These are phyloP conservation scores for Oryzias dopingdopingensis DNA, from an alignment of 2,797 vertebrate species.

Conservation along the genomic window DNA sequence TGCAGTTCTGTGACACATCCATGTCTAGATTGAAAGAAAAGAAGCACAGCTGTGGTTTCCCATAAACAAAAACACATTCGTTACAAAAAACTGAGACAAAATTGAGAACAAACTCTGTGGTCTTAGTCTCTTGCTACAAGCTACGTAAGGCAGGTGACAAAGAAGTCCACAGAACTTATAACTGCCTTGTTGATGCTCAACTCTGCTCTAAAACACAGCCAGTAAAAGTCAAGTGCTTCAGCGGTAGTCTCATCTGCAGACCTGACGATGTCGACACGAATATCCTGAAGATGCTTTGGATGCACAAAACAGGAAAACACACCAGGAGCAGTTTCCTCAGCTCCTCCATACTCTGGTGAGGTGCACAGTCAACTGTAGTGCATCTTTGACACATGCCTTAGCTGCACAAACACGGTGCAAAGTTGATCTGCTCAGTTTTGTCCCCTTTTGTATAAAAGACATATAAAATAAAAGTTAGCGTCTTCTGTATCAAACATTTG, in stretches of 20 bases:
- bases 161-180: conserved; percentile 24
- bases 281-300: conserved; percentile 35
- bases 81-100: conserved; percentile 2
- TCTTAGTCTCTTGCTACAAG: conserved; percentile 51
- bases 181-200: conserved; percentile 8
- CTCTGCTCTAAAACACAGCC: conserved; percentile 25
- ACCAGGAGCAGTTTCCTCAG: conserved; percentile 4
- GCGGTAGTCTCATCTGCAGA: neutral
- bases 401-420: conserved; percentile 37
- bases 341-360: conserved; percentile 34
- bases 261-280: conserved; percentile 22
- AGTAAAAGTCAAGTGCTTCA: conserved; percentile 29
- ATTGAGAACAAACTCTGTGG: conserved; percentile 29
- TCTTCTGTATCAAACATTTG: conserved; percentile 90
- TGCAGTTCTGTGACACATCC: conserved; percentile 50
- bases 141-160: conserved; percentile 35
- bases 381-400: conserved; percentile 33
- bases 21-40: conserved; percentile 8
- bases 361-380: conserved; percentile 30
- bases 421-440: conserved; percentile 14
- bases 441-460: conserved; percentile 70
- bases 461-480: conserved; percentile 91
- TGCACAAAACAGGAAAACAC: conserved; percentile 6
- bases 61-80: conserved; percentile 36
- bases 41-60: conserved; percentile 26